phyloP scores from a whole-genome alignment of 2,797 vertebrate genomes.

The Brachymystax lenok region DNA sequence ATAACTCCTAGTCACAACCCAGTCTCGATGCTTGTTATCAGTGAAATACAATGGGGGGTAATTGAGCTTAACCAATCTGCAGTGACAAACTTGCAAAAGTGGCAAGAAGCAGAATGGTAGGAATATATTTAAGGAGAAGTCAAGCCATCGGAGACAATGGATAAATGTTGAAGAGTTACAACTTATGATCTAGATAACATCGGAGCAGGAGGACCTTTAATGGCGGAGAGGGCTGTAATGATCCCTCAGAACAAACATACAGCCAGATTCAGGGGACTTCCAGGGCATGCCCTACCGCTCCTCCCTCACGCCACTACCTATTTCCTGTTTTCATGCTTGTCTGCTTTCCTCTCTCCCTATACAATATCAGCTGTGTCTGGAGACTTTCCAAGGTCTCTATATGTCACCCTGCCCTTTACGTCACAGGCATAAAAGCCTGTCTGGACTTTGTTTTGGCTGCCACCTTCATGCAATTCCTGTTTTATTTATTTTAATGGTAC shows the following conservation, averaged over 20 bases:
- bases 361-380: constrained; percentile 71
- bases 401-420: constrained; percentile 24
- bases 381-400: constrained; percentile 61
- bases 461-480: background rate
- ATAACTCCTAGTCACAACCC: background rate
- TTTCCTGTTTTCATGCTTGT: constrained; percentile 70
- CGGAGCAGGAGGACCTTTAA: constrained; percentile 16
- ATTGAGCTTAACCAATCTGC: constrained; percentile 46
- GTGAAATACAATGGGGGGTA: constrained; percentile 20
- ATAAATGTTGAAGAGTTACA: constrained; percentile 44
- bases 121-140: constrained; percentile 13
- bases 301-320: constrained; percentile 49
- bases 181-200: constrained; percentile 55
- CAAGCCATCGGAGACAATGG: constrained; percentile 19
- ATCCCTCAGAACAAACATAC: constrained; percentile 13
- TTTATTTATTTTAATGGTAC: background rate
- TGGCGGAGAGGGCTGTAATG: constrained; percentile 41
- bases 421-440: constrained; percentile 30
- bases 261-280: constrained; percentile 34
- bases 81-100: constrained; percentile 34
- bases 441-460: constrained; percentile 13
- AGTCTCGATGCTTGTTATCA: constrained; percentile 16
- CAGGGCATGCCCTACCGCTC: constrained; percentile 39
- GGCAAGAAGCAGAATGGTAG: constrained; percentile 29
- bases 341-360: constrained; percentile 61